Conservation (phyloP, 1,140 invertebrate genomes). For the Cydia splendana region DNA sequence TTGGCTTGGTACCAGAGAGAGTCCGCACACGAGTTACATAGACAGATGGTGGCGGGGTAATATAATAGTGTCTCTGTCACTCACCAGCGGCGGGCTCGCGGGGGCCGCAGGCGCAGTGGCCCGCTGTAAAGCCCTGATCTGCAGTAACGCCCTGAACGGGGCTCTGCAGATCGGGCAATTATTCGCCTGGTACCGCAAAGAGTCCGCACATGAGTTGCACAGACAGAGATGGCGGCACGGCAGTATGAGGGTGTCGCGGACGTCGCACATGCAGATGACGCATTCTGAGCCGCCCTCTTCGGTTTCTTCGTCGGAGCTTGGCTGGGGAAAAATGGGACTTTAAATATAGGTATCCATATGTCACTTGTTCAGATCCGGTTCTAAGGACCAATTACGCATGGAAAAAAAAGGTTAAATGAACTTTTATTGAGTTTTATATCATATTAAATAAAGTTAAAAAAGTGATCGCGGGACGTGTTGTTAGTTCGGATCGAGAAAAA, state of each 20-base stretch:
- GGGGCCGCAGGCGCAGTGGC: slow-evolving; percentile 74
- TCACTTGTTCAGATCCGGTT: too few species aligned
- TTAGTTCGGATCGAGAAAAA: too few species aligned
- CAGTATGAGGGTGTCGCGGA: slow-evolving; percentile 97
- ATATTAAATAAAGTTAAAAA: too few species aligned
- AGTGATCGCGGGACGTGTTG: too few species aligned
- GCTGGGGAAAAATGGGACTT: slow-evolving; percentile 63
- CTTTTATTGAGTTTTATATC: too few species aligned
- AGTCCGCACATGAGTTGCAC: slow-evolving; percentile 98
- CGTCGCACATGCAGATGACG: slow-evolving; percentile 99
- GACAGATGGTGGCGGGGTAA: slow-evolving; percentile 98
- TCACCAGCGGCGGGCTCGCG: slow-evolving; percentile 64
- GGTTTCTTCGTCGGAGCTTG: slow-evolving; percentile 91
- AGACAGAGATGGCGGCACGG: slow-evolving; percentile 98
- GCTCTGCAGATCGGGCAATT: slow-evolving; percentile 99
- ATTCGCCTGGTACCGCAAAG: slow-evolving; percentile 97
- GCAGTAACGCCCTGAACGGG: slow-evolving; percentile 97
- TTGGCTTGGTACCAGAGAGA: slow-evolving; percentile 98
- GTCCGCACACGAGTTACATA: slow-evolving; percentile 98
- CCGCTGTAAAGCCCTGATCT: slow-evolving; percentile 96
- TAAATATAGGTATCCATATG: background rate
- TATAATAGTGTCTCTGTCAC: slow-evolving; percentile 88
- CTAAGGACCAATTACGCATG: too few species aligned
- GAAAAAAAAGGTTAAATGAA: too few species aligned
- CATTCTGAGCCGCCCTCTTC: slow-evolving; percentile 99